Percentiles rank a stretch among this genome's conserved stretches.
Conservation (phyloP, 2,888 invertebrate genomes). For the Oeneis ivallda region DNA sequence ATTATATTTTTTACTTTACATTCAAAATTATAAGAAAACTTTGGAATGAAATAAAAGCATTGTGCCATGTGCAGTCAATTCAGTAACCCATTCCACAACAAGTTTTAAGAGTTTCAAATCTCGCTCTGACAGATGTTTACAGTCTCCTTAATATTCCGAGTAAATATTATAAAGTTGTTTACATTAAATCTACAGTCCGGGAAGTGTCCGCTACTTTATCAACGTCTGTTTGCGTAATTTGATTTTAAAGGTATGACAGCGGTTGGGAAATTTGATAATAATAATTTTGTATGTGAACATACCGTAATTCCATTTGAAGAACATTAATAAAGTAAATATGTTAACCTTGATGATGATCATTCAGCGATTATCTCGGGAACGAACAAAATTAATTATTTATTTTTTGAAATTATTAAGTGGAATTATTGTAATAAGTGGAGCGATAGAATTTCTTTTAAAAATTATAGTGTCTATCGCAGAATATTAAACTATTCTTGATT, state of each 20-base stretch:
- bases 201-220: constrained; percentile 30
- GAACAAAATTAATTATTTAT: neutral
- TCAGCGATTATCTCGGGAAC: neutral
- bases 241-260: constrained; percentile 25
- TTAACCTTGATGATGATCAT: neutral
- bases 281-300: constrained; percentile 6
- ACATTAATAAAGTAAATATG: neutral
- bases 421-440: neutral
- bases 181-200: constrained; percentile 51
- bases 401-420: too few species aligned
- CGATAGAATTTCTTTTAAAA: neutral
- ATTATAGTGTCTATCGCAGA: too few species aligned
- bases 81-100: constrained; percentile 43
- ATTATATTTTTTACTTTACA: too few species aligned
- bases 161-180: constrained; percentile 65
- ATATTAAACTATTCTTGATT: too few species aligned
- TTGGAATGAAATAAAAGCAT: constrained; percentile 23
- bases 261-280: constrained; percentile 23
- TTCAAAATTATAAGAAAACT: neutral
- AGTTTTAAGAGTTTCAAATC: constrained; percentile 59
- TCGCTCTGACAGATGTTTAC: constrained; percentile 64
- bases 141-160: constrained; percentile 59
- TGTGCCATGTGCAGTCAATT: constrained; percentile 37
- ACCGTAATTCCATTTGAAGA: neutral
- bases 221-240: constrained; percentile 28